Base-by-base conservation (phyloP, 2,113 vertebrate genomes). In the Rhinoderma darwinii region DNA sequence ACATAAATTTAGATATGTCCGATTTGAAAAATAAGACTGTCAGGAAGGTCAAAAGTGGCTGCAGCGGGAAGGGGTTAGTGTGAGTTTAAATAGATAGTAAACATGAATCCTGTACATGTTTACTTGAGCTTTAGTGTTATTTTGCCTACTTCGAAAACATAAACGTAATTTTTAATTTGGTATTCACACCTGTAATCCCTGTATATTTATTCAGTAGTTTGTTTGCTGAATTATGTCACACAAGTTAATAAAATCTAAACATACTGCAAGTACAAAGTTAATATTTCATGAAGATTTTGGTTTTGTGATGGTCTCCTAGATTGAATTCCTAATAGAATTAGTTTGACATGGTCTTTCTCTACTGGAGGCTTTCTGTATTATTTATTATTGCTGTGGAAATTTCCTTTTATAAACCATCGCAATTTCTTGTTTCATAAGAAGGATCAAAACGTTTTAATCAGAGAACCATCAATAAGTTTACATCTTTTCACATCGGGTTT, bases 241-340 rank as follows among this genome's bases (percentile, higher is more conserved):
- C 27, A 56, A 51, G 30, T 22, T 63, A 81, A 80, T 81, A 39
- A 82, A 82, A 47, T 82, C 41, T 43, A n/a, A 82, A 47, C 25
- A 59, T 18, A 82, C 32, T 44, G 14, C 41, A 44, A 82, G 41
- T 59, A 44, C 80, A 82, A 41, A 37, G 32, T 82, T 63, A 82
- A 82, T 82, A 30, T 66, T 66, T 82, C n/a, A 82, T 68, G 25
- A 82, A 63, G 25, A 63, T 66, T 43, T 82, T 82, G 30, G 41
- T 66, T 82, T 66, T 66, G 22, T 44, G 51, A 80, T n/a, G 59
- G 77, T 41, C 35, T 80, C 9, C 10, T 39, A 54, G 61, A 80
- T 80, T 80, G 35, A 80, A 39, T 10, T 61, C 77, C 15, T 80
- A 39, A 41, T 59, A 39, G 27, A 80, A 59, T 59, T 35, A 80